A percentile compares a stretch with the other conserved stretches of the same genome.
phyloP scores from a whole-genome alignment of 2,888 invertebrate species.

The Orthonychiurus folsomi region DNA sequence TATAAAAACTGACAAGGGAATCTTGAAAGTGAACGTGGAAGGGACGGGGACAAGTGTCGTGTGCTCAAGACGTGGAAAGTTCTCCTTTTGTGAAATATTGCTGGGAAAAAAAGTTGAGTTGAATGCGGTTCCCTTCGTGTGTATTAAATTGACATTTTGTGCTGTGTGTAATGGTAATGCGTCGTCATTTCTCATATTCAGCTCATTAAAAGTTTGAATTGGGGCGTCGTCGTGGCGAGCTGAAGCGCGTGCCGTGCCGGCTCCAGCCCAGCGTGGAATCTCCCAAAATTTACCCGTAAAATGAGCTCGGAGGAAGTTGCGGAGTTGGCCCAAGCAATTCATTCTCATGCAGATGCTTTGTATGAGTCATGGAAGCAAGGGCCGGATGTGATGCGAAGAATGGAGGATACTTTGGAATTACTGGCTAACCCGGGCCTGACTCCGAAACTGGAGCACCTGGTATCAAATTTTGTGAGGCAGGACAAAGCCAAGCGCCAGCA shows the following conservation, averaged over 20 bases:
- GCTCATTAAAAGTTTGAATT: constrained; percentile 5
- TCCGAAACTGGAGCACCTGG: constrained; percentile 38
- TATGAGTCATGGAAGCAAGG: constrained; percentile 40
- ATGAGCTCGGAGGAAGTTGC: constrained; percentile 41
- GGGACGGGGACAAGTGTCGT: neutral
- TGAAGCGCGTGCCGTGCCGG: no score
- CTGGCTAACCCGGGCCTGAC: constrained; percentile 36
- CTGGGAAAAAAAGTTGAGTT: neutral
- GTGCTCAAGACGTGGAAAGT: neutral
- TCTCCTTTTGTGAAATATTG: neutral
- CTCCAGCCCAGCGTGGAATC: no score
- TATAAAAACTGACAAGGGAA: no score
- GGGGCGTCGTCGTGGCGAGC: neutral
- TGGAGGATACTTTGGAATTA: constrained; percentile 38
- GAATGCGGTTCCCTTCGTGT: neutral
- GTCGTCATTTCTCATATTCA: neutral
- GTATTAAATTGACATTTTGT: neutral
- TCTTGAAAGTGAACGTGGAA: neutral
- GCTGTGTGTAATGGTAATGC: neutral
- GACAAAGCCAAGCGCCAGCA: constrained; percentile 38
- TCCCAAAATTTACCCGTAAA: neutral
- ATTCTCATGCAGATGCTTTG: constrained; percentile 40
- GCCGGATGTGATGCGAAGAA: constrained; percentile 28
- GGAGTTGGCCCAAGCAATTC: constrained; percentile 40
- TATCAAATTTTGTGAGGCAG: constrained; percentile 37